Evolutionary conservation across 2,797 vertebrate genomes (phyloP), one percentile per base, ranked within the genome.

Genomic region (Alauda arvensis): DNA sequence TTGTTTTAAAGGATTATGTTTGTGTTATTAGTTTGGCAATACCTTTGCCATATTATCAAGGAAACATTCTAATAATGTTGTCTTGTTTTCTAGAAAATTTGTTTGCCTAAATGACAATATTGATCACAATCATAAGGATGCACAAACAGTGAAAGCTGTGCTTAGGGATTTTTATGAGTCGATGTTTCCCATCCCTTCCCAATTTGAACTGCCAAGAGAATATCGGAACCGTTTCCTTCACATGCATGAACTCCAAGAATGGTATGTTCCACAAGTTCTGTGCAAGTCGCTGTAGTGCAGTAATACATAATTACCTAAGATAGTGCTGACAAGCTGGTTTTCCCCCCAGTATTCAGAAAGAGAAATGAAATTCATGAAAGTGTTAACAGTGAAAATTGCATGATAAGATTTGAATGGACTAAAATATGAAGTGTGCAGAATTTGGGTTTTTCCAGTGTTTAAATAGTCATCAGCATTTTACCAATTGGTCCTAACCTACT

Each of bases 71-170:
- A 80, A 95, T 16, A 11, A 40, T 14, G 21, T 51, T 18, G 52
- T 65, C 59, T 70, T 93, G 2, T 93, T 94, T 91, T 66, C 63
- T 94, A 99, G 99, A 96, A 99, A 99, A 96, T 99, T 99, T 95
- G 98, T 99, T 96, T 99, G 99, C 91, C 95, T 99, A 86, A 99
- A 99, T 63, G 99, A 99, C 92, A 99, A 99, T 94, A 99, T 99
- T 74, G 98, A 99, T 94, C 99, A 99, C 95, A 97, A 94, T 92
- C 99, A 99, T 82, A 99, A 99, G 88, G 99, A 99, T 71, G 99
- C 98, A 18, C 97, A 98, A 89, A 99, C 98, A 4, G 99, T 99
- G 85, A 99, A 99, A 95, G 99, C 99, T 0, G 99, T 99, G 55
- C 97, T 99, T 88, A 97, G 99, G 89, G 99, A 99, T 94, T 99